phyloP scores from a whole-genome alignment of 2,113 vertebrate species.

The Pluvialis apricaria region DNA sequence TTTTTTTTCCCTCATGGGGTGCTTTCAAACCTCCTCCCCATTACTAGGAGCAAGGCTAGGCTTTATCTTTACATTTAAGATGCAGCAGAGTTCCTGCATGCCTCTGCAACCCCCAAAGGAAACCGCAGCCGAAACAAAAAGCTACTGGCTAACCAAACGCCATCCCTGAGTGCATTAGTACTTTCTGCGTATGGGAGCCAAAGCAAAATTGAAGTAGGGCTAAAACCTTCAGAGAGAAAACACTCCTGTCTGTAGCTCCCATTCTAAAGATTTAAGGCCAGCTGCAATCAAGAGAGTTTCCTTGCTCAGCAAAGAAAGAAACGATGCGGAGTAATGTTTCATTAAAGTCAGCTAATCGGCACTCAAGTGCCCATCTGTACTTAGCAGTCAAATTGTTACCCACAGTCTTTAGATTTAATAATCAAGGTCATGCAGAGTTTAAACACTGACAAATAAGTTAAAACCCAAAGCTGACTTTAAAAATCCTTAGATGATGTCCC shows the following conservation, averaged over 20 bases:
- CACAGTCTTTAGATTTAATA: background rate
- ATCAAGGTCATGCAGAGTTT: constrained; percentile 10
- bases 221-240: background rate
- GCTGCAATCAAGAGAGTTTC: background rate
- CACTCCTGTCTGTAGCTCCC: background rate
- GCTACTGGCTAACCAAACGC: background rate
- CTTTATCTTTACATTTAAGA: background rate
- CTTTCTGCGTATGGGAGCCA: background rate
- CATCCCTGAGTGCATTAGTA: background rate
- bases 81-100: background rate
- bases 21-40: background rate
- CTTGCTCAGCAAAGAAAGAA: constrained; percentile 20
- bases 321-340: background rate
- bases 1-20: background rate
- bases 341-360: background rate
- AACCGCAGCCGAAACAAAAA: constrained; percentile 13
- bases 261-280: constrained; percentile 1
- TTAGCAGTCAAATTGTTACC: background rate
- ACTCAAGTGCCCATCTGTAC: background rate
- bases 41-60: background rate
- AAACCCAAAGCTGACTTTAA: background rate
- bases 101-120: constrained; percentile 18
- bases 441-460: background rate
- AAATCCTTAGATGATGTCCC: background rate
- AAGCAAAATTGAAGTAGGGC: background rate